Base-by-base conservation (phyloP, 1,140 invertebrate species). In the Drosophila pseudoananassae region DNA sequence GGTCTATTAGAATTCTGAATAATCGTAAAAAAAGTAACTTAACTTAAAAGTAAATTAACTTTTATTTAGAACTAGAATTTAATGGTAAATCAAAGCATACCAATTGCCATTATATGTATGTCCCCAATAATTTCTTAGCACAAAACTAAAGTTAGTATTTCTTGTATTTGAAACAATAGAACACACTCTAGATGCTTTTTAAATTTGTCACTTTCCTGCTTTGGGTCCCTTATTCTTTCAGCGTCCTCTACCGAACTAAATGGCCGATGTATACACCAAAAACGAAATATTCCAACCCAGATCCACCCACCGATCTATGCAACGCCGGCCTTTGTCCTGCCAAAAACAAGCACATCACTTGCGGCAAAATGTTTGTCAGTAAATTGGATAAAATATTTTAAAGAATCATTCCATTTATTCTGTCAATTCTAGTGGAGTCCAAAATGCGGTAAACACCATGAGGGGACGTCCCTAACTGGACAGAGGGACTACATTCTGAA, bases 291-390 rank as follows among this genome's bases (percentile, higher is more conserved):
- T 12, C 10, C 4, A 4, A 36, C 12, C 33, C 33, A 4, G 33
- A 12, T 10, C 9, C 10, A 23, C 23, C 49, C 1, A 3, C 14
- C 1, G 47, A 76, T 14, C 54, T 49, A 4, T 77, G 75, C 15
- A 12, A 25, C 3, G 56, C 29, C n/a, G 20, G 12, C 29, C 25
- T 57, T 20, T 57, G 54, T 20, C 54, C 54, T 10, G 4, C 5
- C 1, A n/a, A 25, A 4, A 6, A 1, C 8, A 15, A 3, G 8
- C 53, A 56, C 12, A 10, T 56, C 0, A 43, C 25, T 5, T 76
- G 73, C 15, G 15, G 23, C 0, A 8, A n/a, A 1, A 1, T 0
- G 1, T 74, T 68, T 23, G 73, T 76, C 14, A 76, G 73, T 72
- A n/a, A 23, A 43, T 3, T 14, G 6, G 17, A 27, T 27, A 27